Evolutionary conservation across 1,140 invertebrate species (phyloP).

Genomic region (Zeugodacus cucurbitae): DNA sequence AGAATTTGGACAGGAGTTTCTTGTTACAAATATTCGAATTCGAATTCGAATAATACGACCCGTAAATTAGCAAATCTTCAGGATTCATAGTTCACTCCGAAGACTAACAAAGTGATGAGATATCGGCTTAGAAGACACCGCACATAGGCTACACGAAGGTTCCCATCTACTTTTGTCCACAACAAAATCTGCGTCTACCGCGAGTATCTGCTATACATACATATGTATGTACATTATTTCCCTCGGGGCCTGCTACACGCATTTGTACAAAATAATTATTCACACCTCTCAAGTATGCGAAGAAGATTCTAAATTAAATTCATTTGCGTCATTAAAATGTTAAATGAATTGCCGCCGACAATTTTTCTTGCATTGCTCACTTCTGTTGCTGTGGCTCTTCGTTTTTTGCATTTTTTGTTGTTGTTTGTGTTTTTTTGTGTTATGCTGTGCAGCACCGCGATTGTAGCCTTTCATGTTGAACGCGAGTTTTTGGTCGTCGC

Average conservation of each 20-base stretch:
- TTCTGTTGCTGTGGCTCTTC: constrained; percentile 48
- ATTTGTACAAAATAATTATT: constrained; percentile 31
- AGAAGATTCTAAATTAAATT: constrained; percentile 48
- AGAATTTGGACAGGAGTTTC: too few species aligned
- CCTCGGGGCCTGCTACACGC: neutral
- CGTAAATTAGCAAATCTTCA: too few species aligned
- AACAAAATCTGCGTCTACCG: too few species aligned
- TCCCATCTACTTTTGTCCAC: too few species aligned
- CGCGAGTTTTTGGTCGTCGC: constrained; percentile 44
- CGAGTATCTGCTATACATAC: neutral
- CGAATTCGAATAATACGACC: too few species aligned
- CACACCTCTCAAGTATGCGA: constrained; percentile 24
- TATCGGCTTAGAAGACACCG: too few species aligned
- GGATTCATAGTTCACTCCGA: too few species aligned
- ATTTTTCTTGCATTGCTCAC: constrained; percentile 54
- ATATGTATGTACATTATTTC: neutral
- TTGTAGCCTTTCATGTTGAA: constrained; percentile 25
- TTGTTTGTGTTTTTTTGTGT: neutral
- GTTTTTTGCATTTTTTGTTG: neutral
- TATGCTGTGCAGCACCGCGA: neutral
- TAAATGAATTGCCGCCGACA: constrained; percentile 57
- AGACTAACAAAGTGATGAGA: too few species aligned
- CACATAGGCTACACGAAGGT: too few species aligned
- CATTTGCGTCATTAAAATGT: constrained; percentile 65
- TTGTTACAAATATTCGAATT: too few species aligned